These are phyloP conservation scores for Drosophila bipectinata DNA, from an alignment of 1,140 invertebrate species.

Conservation along the genomic window DNA sequence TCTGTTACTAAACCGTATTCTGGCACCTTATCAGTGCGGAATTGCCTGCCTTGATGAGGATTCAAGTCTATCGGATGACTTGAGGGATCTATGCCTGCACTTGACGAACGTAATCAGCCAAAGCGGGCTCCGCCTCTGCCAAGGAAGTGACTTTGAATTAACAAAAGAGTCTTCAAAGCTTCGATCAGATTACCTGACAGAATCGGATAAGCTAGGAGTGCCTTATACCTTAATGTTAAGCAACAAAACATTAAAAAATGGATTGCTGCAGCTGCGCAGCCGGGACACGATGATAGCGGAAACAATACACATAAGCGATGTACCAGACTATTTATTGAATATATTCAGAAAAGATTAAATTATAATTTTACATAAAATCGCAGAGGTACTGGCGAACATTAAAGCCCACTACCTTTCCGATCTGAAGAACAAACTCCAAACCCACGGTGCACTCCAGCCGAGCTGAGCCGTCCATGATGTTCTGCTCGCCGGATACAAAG, in stretches of 20 bases:
- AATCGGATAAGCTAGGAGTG: slow-evolving; percentile 85
- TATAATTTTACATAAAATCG: slow-evolving; percentile 86
- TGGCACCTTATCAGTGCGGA: slow-evolving; percentile 87
- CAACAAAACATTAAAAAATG: slow-evolving; percentile 88
- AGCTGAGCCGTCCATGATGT: slow-evolving; percentile 86
- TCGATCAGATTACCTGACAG: slow-evolving; percentile 47
- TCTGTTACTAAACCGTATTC: slow-evolving; percentile 88
- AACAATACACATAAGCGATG: slow-evolving; percentile 78
- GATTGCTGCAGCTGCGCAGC: slow-evolving; percentile 89
- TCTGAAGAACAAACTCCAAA: slow-evolving; percentile 88
- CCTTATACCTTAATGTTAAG: slow-evolving; percentile 85
- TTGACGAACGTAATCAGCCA: slow-evolving; percentile 85
- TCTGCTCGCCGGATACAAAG: slow-evolving; percentile 87
- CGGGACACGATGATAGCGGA: slow-evolving; percentile 89
- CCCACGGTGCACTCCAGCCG: slow-evolving; percentile 91
- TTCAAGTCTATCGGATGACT: slow-evolving; percentile 51
- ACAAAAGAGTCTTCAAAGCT: slow-evolving; percentile 7
- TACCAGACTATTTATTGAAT: slow-evolving; percentile 78
- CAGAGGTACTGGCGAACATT: slow-evolving; percentile 90
- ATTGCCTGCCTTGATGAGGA: slow-evolving; percentile 44
- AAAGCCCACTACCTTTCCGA: slow-evolving; percentile 89
- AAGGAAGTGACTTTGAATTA: slow-evolving; percentile 36
- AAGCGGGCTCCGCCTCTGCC: slow-evolving; percentile 83
- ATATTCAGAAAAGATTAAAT: slow-evolving; percentile 60
- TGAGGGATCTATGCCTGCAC: slow-evolving; percentile 85